phyloP scores from a whole-genome alignment of 2,797 vertebrate species.

The Lacerta agilis region DNA sequence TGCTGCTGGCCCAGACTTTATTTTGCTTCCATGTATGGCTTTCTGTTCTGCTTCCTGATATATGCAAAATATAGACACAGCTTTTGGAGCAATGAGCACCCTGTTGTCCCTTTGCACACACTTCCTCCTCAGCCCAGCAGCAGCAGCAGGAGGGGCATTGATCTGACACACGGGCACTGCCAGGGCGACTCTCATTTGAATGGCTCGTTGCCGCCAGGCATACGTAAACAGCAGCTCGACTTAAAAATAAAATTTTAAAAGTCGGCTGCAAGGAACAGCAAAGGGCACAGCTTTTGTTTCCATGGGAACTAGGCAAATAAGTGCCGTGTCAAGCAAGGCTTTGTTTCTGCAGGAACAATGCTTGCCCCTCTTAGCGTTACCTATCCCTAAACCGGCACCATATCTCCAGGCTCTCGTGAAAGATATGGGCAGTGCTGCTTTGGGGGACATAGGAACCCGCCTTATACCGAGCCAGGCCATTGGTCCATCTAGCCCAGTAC shows the following conservation, averaged over 20 bases:
- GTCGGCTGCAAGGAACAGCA: slow-evolving; percentile 1
- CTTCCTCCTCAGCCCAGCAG: fast-evolving
- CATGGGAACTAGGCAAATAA: slow-evolving; percentile 29
- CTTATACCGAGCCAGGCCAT: too few species aligned
- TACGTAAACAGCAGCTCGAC: not conserved
- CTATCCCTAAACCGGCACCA: not conserved
- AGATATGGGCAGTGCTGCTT: too few species aligned
- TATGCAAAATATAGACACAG: not conserved
- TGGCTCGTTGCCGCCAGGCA: not conserved
- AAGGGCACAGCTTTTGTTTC: slow-evolving; percentile 29
- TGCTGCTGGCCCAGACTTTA: fast-evolving
- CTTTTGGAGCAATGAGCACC: too few species aligned
- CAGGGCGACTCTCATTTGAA: fast-evolving
- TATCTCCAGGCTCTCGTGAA: too few species aligned
- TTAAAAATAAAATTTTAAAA: slow-evolving; percentile 29
- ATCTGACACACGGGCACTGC: not conserved
- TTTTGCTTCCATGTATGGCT: slow-evolving; percentile 34
- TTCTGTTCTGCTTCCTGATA: not conserved
- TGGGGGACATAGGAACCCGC: too few species aligned
- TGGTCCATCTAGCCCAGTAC: too few species aligned
- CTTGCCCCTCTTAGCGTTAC: not conserved
- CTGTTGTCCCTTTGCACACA: not conserved
- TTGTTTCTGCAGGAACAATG: not conserved
- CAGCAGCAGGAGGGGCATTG: fast-evolving
- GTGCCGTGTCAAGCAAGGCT: not conserved